A percentile compares a stretch with the other conserved stretches of the same genome.
These are phyloP conservation scores for Pteromalus puparum DNA, from an alignment of 1,140 invertebrate genomes.

Conservation along the genomic window DNA sequence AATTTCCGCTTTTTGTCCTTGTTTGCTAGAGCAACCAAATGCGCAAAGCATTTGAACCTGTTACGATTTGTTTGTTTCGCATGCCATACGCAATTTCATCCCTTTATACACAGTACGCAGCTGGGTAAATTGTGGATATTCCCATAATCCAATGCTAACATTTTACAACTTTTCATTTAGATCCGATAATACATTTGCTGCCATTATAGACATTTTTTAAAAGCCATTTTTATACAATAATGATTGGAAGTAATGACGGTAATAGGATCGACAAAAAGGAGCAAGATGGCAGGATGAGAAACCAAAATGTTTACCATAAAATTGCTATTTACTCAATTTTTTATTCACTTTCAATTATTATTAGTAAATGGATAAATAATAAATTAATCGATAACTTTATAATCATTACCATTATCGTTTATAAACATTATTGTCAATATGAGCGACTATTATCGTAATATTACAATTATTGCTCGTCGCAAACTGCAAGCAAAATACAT, in stretches of 20 bases:
- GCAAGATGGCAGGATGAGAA: constrained; percentile 24
- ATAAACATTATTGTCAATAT: constrained; percentile 59
- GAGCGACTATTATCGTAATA: constrained; percentile 57
- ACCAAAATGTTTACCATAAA: constrained; percentile 16
- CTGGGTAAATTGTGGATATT: background rate
- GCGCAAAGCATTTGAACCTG: constrained; percentile 22
- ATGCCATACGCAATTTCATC: constrained; percentile 33
- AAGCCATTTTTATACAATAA: background rate
- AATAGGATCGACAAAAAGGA: constrained; percentile 25
- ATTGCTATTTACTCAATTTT: constrained; percentile 42
- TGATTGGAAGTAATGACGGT: background rate
- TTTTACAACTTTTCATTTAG: background rate
- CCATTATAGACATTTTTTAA: background rate
- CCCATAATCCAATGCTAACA: background rate
- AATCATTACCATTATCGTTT: constrained; percentile 32
- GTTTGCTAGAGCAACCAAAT: constrained; percentile 4
- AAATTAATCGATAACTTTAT: constrained; percentile 45
- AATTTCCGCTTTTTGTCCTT: constrained; percentile 24
- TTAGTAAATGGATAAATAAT: constrained; percentile 47
- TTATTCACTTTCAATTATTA: constrained; percentile 48
- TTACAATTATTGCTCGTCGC: constrained; percentile 50
- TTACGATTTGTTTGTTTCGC: background rate
- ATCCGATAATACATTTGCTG: background rate
- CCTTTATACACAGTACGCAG: background rate
- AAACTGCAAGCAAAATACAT: constrained; percentile 27